These are phyloP conservation scores for Ametastegia equiseti DNA, from an alignment of 2,888 invertebrate species.

Conservation along the genomic window DNA sequence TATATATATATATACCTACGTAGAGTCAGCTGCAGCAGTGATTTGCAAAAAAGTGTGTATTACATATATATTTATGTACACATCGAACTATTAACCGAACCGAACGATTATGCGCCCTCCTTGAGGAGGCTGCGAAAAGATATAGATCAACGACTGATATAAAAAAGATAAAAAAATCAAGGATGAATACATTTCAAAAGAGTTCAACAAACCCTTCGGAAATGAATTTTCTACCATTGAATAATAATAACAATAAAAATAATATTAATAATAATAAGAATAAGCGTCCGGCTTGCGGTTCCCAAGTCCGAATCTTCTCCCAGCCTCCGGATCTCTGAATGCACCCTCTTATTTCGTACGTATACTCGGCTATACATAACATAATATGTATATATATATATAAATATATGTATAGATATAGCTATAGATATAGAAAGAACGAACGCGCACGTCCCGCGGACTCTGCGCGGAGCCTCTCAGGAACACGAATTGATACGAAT, in stretches of 20 bases:
- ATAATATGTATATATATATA: too few species aligned
- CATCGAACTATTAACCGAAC: too few species aligned
- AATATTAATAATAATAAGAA: too few species aligned
- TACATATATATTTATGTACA: too few species aligned
- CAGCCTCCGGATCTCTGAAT: neutral
- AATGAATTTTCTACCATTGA: neutral
- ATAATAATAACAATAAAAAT: too few species aligned
- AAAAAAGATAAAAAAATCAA: neutral
- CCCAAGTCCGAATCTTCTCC: neutral
- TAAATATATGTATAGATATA: too few species aligned
- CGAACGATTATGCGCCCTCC: too few species aligned
- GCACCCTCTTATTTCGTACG: constrained; percentile 5
- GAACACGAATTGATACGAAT: constrained; percentile 32
- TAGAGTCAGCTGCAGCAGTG: too few species aligned
- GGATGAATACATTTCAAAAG: neutral
- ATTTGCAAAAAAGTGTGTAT: too few species aligned
- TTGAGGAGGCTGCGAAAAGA: too few species aligned
- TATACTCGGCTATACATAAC: too few species aligned
- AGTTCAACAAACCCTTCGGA: constrained; percentile 29
- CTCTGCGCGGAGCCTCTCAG: neutral
- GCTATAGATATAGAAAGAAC: constrained; percentile 1
- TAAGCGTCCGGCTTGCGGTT: neutral
- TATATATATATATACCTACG: too few species aligned
- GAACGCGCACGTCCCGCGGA: neutral
- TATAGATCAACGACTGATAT: neutral